Base-by-base conservation (phyloP, 2,113 vertebrate species). In the Spea bombifrons region DNA sequence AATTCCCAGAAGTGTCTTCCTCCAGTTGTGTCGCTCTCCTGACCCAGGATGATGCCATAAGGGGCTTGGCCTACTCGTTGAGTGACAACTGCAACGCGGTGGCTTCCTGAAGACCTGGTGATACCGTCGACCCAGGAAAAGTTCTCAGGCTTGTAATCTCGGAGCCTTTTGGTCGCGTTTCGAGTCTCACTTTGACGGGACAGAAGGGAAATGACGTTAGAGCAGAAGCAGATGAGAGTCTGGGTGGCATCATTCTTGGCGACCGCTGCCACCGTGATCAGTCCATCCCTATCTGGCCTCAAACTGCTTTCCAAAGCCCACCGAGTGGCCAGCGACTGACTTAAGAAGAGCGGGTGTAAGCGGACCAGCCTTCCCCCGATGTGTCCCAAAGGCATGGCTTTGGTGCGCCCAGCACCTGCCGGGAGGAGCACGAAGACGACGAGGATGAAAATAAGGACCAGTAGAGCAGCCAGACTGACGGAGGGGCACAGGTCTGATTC, bases 401-500 rank as follows among this genome's bases (percentile, higher is more conserved):
- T 3, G 2, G 53, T 9, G 17, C 1, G 55, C 50, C 7, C 16
- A 2, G 1, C 44, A 0, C 69, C 13, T 3, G 61, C 13, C 0
- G 7, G 30, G 7, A 81, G 48, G 15, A 84, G 71, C 12, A 76
- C 7, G 7, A 65, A 0, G 0, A 75, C 74, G 5, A 84, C 76
- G 0, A 72, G 17, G 57, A 83, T 3, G 7, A 84, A 84, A n/a
- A 83, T 13, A 0, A 83, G 43, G 6, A 30, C 1, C 43, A 84
- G 30, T 7, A 73, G 7, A 3, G 8, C 73, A 0, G 81, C 83
- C 17, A 84, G 70, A 17, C 8, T 46, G 55, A 84, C 7, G 2
- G 83, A 83, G 0, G 81, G 75, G 7, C 74, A n/a, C 69, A 66
- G 73, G 15, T 84, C 83, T 1, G 83, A 84, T 8, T 65, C 64